phyloP scores from a whole-genome alignment of 2,888 invertebrate genomes.

The Trachelus tabidus region DNA sequence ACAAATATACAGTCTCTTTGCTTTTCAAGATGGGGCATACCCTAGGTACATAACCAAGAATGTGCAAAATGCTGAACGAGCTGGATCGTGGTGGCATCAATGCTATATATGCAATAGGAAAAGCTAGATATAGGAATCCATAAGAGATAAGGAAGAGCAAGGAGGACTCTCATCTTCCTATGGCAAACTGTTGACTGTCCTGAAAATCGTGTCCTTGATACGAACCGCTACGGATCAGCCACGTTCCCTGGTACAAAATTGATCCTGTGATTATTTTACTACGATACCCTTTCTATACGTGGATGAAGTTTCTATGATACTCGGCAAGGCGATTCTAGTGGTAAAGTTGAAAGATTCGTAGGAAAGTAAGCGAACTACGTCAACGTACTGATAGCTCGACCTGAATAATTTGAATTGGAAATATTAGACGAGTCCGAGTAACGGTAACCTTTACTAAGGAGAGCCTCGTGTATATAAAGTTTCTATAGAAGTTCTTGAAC shows the following conservation, averaged over 20 bases:
- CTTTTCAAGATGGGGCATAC: background rate
- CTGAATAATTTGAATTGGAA: background rate
- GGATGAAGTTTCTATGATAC: slow-evolving; percentile 36
- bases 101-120: background rate
- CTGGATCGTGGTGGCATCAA: background rate
- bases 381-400: background rate
- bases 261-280: slow-evolving; percentile 49
- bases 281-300: slow-evolving; percentile 43
- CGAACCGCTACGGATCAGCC: slow-evolving; percentile 31
- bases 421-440: background rate
- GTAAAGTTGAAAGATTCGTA: background rate
- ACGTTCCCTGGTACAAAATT: slow-evolving; percentile 30
- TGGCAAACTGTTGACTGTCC: slow-evolving; percentile 45
- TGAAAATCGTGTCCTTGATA: slow-evolving; percentile 40
- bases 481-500: background rate
- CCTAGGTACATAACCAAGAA: background rate
- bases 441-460: background rate
- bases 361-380: background rate
- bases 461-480: background rate
- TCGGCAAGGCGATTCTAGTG: background rate
- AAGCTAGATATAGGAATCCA: background rate
- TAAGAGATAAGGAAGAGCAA: background rate
- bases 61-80: background rate
- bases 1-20: background rate
- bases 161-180: background rate